Conservation (phyloP, 2,888 invertebrate species). For the Pristionchus maxplancki region DNA sequence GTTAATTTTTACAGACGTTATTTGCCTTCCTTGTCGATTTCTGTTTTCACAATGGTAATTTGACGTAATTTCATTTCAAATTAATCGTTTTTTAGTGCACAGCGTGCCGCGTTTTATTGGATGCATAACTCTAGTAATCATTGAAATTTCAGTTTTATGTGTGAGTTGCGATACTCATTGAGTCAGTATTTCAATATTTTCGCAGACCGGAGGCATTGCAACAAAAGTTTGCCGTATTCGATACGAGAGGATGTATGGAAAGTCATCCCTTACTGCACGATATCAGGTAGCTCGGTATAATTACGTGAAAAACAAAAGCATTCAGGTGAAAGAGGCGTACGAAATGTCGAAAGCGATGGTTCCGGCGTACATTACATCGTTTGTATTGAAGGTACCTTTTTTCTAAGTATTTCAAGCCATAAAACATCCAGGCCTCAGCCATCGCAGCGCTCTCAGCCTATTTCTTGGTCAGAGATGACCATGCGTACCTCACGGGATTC, state of each 20-base stretch:
- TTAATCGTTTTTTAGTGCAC: background rate
- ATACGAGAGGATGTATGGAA: background rate
- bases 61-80: no score
- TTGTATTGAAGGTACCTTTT: background rate
- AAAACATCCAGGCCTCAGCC: background rate
- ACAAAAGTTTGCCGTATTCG: background rate
- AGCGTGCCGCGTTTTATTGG: background rate
- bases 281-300: background rate
- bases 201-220: background rate
- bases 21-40: background rate
- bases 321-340: background rate
- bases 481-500: background rate
- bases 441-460: background rate
- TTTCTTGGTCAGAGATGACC: background rate
- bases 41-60: background rate
- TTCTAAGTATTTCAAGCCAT: background rate
- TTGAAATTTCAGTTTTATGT: background rate
- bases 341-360: constrained; percentile 3
- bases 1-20: background rate
- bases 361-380: background rate
- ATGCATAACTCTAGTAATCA: background rate
- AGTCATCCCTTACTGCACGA: background rate
- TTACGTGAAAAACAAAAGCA: no score
- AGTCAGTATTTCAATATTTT: background rate
- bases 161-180: background rate